Evolutionary conservation across 2,888 invertebrate species (phyloP).

Genomic region (Melanostoma mellinum): DNA sequence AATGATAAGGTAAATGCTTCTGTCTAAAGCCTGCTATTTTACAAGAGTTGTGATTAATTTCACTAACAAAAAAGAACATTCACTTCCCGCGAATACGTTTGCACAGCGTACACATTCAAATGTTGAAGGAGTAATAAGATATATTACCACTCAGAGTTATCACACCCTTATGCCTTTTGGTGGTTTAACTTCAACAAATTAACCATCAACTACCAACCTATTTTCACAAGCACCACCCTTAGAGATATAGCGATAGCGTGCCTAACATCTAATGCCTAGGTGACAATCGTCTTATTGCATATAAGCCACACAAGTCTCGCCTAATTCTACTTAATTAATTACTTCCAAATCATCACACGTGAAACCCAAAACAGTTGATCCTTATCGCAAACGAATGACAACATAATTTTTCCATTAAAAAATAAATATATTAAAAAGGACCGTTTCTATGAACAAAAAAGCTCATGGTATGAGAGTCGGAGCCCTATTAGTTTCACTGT

Average conservation of each 20-base stretch:
- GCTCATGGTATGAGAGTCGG: constrained; percentile 20
- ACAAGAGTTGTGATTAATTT: too few species aligned
- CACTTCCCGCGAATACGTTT: too few species aligned
- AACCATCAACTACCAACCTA: too few species aligned
- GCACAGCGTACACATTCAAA: too few species aligned
- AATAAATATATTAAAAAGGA: constrained; percentile 2
- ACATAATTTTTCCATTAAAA: constrained; percentile 58
- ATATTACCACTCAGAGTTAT: too few species aligned
- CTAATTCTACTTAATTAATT: constrained; percentile 45
- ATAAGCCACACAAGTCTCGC: constrained; percentile 17
- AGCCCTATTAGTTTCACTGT: constrained; percentile 50
- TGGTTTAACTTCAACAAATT: too few species aligned
- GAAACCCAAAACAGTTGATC: constrained; percentile 38
- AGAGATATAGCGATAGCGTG: not conserved
- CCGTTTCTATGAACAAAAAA: constrained; percentile 21
- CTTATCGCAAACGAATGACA: constrained; percentile 43
- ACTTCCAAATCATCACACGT: constrained; percentile 44
- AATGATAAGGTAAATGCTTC: too few species aligned
- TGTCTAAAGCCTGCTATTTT: too few species aligned
- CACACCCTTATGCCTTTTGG: too few species aligned
- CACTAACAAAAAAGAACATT: too few species aligned
- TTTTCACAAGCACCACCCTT: not conserved
- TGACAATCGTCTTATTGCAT: constrained; percentile 34
- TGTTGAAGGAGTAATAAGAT: too few species aligned
- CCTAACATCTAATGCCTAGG: constrained; percentile 26